phyloP scores from a whole-genome alignment of 1,140 invertebrate species.

The Neelides sp. region DNA sequence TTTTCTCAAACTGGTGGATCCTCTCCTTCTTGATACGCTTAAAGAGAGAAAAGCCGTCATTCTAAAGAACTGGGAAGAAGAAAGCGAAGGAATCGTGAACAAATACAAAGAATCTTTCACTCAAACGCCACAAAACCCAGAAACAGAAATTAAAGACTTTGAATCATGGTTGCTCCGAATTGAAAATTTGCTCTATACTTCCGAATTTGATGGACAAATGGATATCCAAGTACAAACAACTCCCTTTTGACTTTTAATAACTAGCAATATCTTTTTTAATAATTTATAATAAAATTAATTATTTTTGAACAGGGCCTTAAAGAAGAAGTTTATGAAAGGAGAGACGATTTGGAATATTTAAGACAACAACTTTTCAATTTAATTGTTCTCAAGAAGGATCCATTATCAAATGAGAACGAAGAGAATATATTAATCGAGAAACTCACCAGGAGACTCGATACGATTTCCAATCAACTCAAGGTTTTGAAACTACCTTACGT shows the following conservation, averaged over 20 bases:
- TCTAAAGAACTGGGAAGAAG: conserved; percentile 34
- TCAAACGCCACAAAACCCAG: conserved; percentile 23
- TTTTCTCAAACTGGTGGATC: conserved; percentile 52
- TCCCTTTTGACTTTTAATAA: no score
- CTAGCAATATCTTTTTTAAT: no score
- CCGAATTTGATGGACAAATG: not conserved
- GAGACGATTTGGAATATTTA: conserved; percentile 18
- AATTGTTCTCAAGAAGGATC: conserved; percentile 19
- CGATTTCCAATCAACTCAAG: conserved; percentile 26
- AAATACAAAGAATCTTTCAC: conserved; percentile 14
- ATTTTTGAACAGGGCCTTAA: conserved; percentile 16
- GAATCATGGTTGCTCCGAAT: conserved; percentile 39
- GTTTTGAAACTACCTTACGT: no score
- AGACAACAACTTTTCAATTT: conserved; percentile 23
- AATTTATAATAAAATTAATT: no score
- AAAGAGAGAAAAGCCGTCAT: conserved; percentile 40
- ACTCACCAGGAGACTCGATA: conserved; percentile 22
- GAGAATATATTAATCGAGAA: conserved; percentile 23
- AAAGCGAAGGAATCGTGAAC: conserved; percentile 19
- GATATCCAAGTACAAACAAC: no score
- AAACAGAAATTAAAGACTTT: conserved; percentile 34
- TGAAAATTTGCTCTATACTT: not conserved
- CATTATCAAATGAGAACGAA: conserved; percentile 20
- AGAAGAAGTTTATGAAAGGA: conserved; percentile 22
- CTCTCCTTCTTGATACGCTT: conserved; percentile 48